Evolutionary conservation across 2,888 invertebrate genomes (phyloP).

Genomic region (Plagiodera versicolora): DNA sequence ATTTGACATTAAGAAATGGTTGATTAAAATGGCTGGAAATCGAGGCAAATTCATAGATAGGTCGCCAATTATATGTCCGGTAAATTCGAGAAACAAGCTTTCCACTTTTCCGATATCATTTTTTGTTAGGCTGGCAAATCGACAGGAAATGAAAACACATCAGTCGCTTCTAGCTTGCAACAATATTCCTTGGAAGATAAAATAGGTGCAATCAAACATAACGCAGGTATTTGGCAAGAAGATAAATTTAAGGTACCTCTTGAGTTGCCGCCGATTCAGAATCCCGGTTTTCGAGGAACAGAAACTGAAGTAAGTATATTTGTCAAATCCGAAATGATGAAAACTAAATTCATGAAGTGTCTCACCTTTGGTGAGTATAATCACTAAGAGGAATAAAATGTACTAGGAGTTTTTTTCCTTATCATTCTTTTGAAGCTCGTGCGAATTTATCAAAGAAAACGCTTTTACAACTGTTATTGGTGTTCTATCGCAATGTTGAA

Average conservation of each 20-base stretch:
- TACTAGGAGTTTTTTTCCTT: too few relatives aligned
- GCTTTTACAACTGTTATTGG: too few relatives aligned
- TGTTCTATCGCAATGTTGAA: too few relatives aligned
- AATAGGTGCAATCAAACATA: constrained; percentile 46
- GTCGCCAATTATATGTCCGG: constrained; percentile 38
- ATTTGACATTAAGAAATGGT: not conserved
- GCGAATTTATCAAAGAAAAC: too few relatives aligned
- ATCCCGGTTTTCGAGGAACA: constrained; percentile 38
- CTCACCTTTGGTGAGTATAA: too few relatives aligned
- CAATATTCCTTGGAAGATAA: constrained; percentile 43
- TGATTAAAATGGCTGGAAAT: constrained; percentile 43
- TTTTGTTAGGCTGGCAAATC: constrained; percentile 46
- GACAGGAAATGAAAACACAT: constrained; percentile 34
- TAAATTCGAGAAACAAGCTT: too few relatives aligned
- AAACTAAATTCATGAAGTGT: too few relatives aligned
- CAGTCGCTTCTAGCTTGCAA: constrained; percentile 38
- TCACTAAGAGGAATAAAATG: too few relatives aligned
- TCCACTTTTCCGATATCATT: not conserved
- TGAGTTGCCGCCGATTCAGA: constrained; percentile 35
- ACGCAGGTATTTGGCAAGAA: constrained; percentile 37
- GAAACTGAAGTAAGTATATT: constrained; percentile 31
- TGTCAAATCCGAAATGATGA: too few relatives aligned
- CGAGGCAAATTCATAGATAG: constrained; percentile 46
- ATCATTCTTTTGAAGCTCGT: too few relatives aligned
- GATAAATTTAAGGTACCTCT: constrained; percentile 31